Base-by-base conservation (phyloP, 1,140 invertebrate genomes). In the Lanistes nyassanus region DNA sequence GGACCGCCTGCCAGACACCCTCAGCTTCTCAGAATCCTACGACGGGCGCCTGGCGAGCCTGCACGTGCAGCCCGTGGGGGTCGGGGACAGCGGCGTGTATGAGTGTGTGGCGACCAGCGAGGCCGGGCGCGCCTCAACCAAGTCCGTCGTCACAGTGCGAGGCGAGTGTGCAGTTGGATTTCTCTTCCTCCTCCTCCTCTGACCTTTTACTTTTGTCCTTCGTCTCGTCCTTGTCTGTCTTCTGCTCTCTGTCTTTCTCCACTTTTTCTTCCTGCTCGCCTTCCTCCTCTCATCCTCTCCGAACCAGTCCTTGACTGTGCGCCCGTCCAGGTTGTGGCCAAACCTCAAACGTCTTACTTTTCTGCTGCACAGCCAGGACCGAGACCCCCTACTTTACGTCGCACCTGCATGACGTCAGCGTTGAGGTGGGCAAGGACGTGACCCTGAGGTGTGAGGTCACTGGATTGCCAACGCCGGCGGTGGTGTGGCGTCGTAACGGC, bases 401-500 rank as follows among this genome's bases (percentile, higher is more conserved):
- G 16, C 73, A 71, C 5, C 71, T 84, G 26, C 71, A 74, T 21
- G 82, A 87, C 66, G 37, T 79, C 21, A 80, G 69, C 0, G 78
- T 67, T 0, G 66, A 55, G 0, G 51, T 66, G 29, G 85, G 84
- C 2, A 80, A 82, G 26, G 68, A 67, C 29, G 78, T 83, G n/a
- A 71, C 66, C 0, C 69, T 87, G 13, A 66, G 76, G 34, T 86
- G 85, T 82, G 55, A 79, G 0, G 79, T 86, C 6, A 64, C 53
- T 7, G 85, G 84, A 34, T 74, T 71, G 11, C 85, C 85, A 19
- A 39, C 42, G 3, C 86, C 85, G 2, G 76, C 78, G 34, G 76
- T 87, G 19, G 66, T 74, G 13, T 88, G 86, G 86, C 76, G 83
- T 23, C 85, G 84, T 47, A 80, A 85, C 69, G 82, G 82, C 6